Base-by-base conservation (phyloP, 1,140 invertebrate genomes). In the Andricus grossulariae region DNA sequence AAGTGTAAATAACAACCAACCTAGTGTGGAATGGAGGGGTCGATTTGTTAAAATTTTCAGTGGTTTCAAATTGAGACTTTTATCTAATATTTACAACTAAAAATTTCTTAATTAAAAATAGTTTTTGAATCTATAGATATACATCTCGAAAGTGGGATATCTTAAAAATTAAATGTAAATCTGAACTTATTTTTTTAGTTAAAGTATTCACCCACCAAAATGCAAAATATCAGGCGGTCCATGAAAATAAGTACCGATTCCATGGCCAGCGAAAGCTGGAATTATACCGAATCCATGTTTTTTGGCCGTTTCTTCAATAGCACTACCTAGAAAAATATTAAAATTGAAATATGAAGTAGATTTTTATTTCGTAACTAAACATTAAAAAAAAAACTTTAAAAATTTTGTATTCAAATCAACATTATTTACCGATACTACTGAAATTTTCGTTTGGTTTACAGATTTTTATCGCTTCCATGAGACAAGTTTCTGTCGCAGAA, bases 201-300 rank as follows among this genome's bases (percentile, higher is more conserved):
- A 8, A 45, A 45, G 4, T 11, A 45, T 45, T 75, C n/a, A 86
- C 87, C 85, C 92, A 95, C 95, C 88, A 80, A 93, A 93, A 87
- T 98, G 97, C 86, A 93, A 95, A 81, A 99, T 97, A 84, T 98
- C 95, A 21, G 98, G 98, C 3, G 95, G 94, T 7, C 96, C 97
- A 92, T 99, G 98, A 88, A 99, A 98, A 88, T 97, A 97, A 79
- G 90, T 90, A 0, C 98, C 97, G 85, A 99, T 98, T 0, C 98
- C 98, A 93, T 99, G 98, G 0, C 98, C 98, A 82, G 95, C 94
- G 88, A 98, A 97, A 51, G 93, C 92, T 13, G 96, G 95, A 55
- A 99, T 91, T 10, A 98, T 94, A 80, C 91, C 92, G 50, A 94
- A 94, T 0, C 94, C 93, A 70, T 93, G 88, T 75, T 92, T 88